A percentile compares a stretch with the other conserved stretches of the same genome.
phyloP scores from a whole-genome alignment of 2,797 vertebrate genomes.

The Heterohyrax brucei region DNA sequence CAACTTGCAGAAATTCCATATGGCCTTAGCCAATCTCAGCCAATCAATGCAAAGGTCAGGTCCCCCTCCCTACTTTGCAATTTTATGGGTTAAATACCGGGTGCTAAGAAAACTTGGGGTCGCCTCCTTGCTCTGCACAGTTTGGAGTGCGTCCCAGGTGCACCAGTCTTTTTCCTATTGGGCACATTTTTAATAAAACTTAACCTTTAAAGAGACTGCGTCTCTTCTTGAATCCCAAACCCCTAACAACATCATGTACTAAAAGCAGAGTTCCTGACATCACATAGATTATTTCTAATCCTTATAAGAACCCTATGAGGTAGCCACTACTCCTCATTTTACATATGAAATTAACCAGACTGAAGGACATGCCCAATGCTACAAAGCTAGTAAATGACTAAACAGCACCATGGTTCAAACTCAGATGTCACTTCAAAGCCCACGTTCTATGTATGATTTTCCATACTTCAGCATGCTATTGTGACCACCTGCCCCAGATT shows the following conservation, averaged over 20 bases:
- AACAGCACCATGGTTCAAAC: slow-evolving; percentile 45
- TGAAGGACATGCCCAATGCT: slow-evolving; percentile 43
- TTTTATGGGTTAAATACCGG: too few species aligned
- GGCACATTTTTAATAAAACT: too few species aligned
- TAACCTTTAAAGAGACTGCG: too few species aligned
- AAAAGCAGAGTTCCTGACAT: slow-evolving; percentile 28
- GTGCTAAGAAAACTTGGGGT: too few species aligned
- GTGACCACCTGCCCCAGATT: slow-evolving; percentile 29
- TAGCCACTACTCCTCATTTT: slow-evolving; percentile 54
- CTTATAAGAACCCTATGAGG: slow-evolving; percentile 25
- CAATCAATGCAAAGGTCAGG: too few species aligned
- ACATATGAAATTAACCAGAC: slow-evolving; percentile 49
- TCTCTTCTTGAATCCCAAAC: too few species aligned
- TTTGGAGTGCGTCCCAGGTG: too few species aligned
- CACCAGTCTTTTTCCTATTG: too few species aligned
- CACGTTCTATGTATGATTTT: slow-evolving; percentile 16
- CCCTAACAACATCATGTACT: background rate
- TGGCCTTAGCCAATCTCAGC: too few species aligned
- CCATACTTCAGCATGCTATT: slow-evolving; percentile 17
- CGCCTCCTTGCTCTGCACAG: too few species aligned
- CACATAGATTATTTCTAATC: slow-evolving; percentile 65
- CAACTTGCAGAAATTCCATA: too few species aligned
- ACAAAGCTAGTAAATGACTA: slow-evolving; percentile 34
- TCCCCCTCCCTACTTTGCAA: too few species aligned
- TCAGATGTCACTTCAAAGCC: slow-evolving; percentile 47